These are phyloP conservation scores for Nothoprocta pentlandii DNA, from an alignment of 2,113 vertebrate species.

Conservation along the genomic window DNA sequence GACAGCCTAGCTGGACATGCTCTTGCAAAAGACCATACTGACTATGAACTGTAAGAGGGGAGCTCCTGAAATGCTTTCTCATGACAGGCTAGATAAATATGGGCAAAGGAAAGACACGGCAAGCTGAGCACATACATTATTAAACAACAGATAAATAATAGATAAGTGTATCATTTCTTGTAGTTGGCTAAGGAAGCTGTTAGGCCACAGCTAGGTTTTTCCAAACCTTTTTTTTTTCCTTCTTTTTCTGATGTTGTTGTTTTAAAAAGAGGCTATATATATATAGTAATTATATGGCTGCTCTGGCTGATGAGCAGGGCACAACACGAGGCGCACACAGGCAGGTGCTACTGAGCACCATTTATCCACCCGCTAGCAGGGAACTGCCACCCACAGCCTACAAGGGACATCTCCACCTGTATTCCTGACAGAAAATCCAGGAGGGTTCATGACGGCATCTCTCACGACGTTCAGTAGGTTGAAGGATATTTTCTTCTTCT, in stretches of 20 bases:
- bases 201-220: background rate
- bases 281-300: background rate
- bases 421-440: background rate
- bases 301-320: background rate
- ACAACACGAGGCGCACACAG: background rate
- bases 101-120: background rate
- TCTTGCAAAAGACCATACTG: background rate
- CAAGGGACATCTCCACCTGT: background rate
- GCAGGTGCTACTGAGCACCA: background rate
- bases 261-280: background rate
- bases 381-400: background rate
- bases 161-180: background rate
- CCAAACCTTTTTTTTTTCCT: background rate
- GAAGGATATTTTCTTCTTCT: background rate
- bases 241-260: background rate
- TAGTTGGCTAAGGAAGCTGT: background rate
- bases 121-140: background rate
- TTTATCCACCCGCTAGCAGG: background rate
- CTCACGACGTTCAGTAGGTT: background rate
- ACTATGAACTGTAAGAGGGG: background rate
- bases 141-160: slow-evolving; percentile 50
- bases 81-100: background rate
- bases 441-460: background rate
- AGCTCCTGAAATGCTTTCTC: background rate
- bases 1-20: background rate